Conservation (phyloP, 2,797 vertebrate species). For the Sebastes dallii region DNA sequence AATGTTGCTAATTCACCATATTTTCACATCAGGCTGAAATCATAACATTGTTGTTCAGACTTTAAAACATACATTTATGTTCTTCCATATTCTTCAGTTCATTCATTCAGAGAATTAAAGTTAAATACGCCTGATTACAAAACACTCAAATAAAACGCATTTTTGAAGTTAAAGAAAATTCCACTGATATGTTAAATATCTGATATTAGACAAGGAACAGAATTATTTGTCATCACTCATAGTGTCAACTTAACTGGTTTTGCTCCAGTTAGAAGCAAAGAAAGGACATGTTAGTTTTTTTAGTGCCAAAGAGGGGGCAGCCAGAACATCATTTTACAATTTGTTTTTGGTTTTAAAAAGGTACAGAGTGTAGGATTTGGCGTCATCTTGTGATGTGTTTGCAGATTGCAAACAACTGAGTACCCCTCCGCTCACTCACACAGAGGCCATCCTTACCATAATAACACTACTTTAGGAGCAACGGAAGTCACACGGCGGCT, state of each 20-base stretch:
- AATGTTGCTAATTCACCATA: neutral
- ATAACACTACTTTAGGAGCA: no score
- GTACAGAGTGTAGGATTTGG: no score
- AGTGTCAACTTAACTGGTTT: neutral
- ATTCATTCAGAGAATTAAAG: neutral
- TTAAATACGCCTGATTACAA: neutral
- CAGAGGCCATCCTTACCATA: no score
- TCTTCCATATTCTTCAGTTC: neutral
- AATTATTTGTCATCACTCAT: neutral
- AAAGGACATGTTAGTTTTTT: neutral
- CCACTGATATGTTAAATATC: conserved; percentile 18
- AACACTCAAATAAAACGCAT: neutral
- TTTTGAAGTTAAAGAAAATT: neutral
- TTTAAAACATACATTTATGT: neutral
- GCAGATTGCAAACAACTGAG: no score
- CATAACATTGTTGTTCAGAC: neutral
- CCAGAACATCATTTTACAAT: neutral
- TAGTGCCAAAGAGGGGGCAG: neutral
- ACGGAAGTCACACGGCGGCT: no score
- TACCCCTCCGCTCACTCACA: no score
- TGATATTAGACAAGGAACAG: conserved; percentile 14
- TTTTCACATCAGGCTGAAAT: neutral
- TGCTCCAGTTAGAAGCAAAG: conserved; percentile 7
- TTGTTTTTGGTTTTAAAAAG: neutral
- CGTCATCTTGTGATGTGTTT: no score